These are phyloP conservation scores for Hypotaenidia okinawae DNA, from an alignment of 2,797 vertebrate genomes.

Conservation along the genomic window DNA sequence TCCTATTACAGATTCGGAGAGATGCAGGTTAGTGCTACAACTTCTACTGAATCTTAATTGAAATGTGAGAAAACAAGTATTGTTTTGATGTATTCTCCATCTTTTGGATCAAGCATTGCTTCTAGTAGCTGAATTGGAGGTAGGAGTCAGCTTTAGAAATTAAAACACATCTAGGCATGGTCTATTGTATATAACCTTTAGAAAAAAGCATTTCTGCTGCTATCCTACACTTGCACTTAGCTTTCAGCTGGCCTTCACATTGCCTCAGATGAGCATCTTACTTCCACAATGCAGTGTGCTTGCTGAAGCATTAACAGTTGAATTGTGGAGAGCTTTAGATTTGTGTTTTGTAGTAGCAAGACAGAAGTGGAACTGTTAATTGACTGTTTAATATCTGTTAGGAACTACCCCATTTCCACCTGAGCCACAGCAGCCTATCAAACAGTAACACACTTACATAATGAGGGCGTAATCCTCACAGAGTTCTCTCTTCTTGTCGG, in stretches of 20 bases:
- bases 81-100: not conserved
- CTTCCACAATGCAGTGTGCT: no score
- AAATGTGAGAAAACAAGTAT: not conserved
- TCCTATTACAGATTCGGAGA: conserved; percentile 99
- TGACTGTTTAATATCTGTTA: not conserved
- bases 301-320: no score
- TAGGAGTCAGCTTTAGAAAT: not conserved
- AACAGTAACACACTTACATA: not conserved
- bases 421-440: not conserved
- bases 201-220: not conserved
- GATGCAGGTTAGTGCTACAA: conserved; percentile 90
- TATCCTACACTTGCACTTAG: not conserved
- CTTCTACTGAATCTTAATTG: not conserved
- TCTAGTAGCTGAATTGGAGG: not conserved
- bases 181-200: not conserved
- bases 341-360: not conserved
- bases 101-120: not conserved
- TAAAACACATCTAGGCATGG: not conserved
- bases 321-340: not conserved
- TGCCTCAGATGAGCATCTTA: not conserved
- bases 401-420: not conserved
- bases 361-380: not conserved
- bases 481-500: not conserved
- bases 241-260: not conserved
- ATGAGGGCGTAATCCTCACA: not conserved